These are phyloP conservation scores for Pelochelys cantorii DNA, from an alignment of 2,797 vertebrate genomes.

Conservation along the genomic window DNA sequence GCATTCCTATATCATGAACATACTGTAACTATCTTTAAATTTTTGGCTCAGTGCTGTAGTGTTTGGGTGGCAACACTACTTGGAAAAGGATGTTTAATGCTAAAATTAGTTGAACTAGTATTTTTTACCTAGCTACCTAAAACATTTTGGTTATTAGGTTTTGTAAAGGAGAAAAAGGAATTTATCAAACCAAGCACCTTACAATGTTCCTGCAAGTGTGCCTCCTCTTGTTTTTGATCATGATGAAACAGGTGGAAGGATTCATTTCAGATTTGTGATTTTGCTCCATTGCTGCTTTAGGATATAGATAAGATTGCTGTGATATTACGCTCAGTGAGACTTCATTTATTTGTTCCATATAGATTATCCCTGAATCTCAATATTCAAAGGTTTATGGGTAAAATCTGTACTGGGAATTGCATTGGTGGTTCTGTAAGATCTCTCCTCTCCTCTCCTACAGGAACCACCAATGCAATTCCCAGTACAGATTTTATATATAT, in stretches of 20 bases:
- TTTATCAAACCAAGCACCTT: not conserved
- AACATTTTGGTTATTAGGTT: not conserved
- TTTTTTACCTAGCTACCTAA: not conserved
- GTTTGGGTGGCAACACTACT: not conserved
- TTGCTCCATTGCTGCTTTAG: not conserved
- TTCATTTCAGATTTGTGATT: not conserved
- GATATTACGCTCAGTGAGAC: not conserved
- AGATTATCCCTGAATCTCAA: not conserved
- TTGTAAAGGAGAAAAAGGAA: not conserved
- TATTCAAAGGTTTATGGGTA: not conserved
- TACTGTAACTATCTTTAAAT: not conserved
- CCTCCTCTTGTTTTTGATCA: not conserved
- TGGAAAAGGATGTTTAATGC: not conserved
- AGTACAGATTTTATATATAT: not conserved
- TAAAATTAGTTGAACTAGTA: not conserved
- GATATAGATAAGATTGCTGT: not conserved
- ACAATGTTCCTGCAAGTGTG: not conserved
- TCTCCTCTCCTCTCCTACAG: no score
- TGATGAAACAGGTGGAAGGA: slow-evolving; percentile 26
- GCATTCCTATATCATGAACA: not conserved
- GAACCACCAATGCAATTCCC: not conserved
- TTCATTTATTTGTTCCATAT: not conserved
- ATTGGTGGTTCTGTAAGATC: not conserved
- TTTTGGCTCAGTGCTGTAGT: not conserved
- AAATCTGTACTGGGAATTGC: not conserved